Evolutionary conservation across 2,113 vertebrate genomes (phyloP).

Genomic region (Pongo abelii): DNA sequence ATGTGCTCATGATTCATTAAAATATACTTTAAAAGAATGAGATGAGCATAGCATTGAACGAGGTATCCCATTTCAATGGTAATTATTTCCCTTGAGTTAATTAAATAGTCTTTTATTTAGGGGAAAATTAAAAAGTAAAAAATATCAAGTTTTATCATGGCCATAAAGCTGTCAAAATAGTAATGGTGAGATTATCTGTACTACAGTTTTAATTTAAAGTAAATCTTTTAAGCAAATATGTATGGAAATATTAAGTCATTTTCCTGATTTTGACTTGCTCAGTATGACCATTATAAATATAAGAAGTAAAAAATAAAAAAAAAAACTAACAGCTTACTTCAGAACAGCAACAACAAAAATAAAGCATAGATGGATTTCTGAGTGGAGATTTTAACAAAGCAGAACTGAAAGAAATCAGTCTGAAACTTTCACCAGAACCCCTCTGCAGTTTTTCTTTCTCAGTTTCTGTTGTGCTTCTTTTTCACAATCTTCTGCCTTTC

Average conservation of each 20-base stretch:
- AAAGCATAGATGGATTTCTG: neutral
- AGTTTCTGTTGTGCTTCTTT: neutral
- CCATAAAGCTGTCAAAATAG: neutral
- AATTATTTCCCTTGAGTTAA: neutral
- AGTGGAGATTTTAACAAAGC: neutral
- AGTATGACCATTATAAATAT: neutral
- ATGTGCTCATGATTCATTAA: neutral
- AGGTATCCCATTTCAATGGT: neutral
- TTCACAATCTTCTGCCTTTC: neutral
- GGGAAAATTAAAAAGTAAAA: neutral
- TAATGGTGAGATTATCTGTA: neutral
- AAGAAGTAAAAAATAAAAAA: neutral
- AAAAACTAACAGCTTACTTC: neutral
- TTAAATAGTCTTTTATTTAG: neutral
- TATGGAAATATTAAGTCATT: neutral
- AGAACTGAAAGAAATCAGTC: neutral
- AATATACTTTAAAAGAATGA: neutral
- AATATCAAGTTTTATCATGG: neutral
- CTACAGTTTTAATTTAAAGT: neutral
- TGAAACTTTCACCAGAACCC: neutral
- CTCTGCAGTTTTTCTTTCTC: neutral
- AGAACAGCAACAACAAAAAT: neutral
- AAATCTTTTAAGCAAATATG: neutral
- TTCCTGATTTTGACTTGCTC: neutral
- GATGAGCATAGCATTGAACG: neutral